These are phyloP conservation scores for Potamarius usumacintae DNA, from an alignment of 2,113 vertebrate species.

Conservation along the genomic window DNA sequence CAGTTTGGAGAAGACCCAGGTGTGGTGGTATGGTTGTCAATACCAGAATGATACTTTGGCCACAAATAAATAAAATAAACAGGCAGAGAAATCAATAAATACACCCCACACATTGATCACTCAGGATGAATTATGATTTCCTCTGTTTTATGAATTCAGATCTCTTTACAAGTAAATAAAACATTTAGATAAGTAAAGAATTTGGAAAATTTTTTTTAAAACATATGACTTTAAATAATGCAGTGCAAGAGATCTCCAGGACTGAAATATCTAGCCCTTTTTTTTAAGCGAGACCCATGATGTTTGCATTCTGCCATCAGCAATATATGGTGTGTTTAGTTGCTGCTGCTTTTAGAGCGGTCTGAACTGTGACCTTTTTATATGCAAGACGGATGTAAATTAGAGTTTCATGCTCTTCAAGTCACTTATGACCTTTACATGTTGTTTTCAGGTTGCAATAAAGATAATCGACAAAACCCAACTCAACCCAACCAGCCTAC, in stretches of 20 bases:
- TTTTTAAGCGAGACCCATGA: not conserved
- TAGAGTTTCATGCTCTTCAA: not conserved
- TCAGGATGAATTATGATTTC: not conserved
- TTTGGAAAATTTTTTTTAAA: not conserved
- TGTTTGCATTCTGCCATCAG: not conserved
- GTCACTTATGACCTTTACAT: slow-evolving; percentile 20
- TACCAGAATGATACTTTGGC: not conserved
- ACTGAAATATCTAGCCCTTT: not conserved
- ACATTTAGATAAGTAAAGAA: not conserved
- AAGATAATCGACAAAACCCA: slow-evolving; percentile 81
- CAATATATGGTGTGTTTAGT: not conserved
- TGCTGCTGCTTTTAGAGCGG: slow-evolving; percentile 14
- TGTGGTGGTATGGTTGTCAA: not conserved
- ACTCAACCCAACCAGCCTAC: slow-evolving; percentile 70
- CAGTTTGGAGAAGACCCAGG: not conserved
- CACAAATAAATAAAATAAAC: not conserved
- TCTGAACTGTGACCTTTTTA: slow-evolving; percentile 22
- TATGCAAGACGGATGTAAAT: slow-evolving; percentile 26
- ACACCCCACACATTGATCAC: not conserved
- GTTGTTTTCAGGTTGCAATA: slow-evolving; percentile 73
- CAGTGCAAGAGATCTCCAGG: not conserved
- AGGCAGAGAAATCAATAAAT: not conserved
- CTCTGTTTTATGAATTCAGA: not conserved
- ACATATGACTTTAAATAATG: not conserved
- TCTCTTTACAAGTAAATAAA: not conserved